Evolutionary conservation across 2,888 invertebrate genomes (phyloP), one percentile per base, ranked within the genome.

Genomic region (Nesidiocoris tenuis): DNA sequence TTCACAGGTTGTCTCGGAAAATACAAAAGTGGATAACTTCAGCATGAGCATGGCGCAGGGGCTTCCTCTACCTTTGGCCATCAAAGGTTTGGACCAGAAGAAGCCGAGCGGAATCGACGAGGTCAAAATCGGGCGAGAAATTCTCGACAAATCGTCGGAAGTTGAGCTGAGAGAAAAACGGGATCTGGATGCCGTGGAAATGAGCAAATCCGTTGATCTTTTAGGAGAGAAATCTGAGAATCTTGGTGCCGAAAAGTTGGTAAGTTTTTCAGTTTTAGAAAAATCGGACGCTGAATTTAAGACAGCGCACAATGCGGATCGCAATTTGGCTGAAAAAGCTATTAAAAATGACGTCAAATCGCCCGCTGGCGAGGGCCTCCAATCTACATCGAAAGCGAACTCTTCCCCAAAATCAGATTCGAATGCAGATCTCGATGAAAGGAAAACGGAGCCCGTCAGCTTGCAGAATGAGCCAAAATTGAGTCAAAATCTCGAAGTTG

Each of bases 111-210:
- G 75, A 54, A 54, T 21, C 2, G 72, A 74, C 18, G 57, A 61
- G 1, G 25, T 12, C 75, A 79, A 63, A 24, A 56, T 78, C 21
- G 66, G 80, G 54, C 61, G 80, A 66, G 80, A 81, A 19, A 80
- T 80, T 21, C 67, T 80, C 1, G 77, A 78, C 9, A 75, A 75
- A 25, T 59, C 63, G 7, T 74, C 65, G 2, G 55, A 70, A 5
- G 55, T 61, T 23, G 77, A 78, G 57, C 70, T 79, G 61, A 78
- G 80, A 67, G 81, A 79, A 61, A 81, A 80, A 76, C 76, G 79
- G 24, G 79, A 80, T 74, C 25, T 80, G 9, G 77, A 78, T 21
- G 75, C 61, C n/a, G 76, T 74, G 0, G 75, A 68, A 21, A 77
- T 54, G 17, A 25, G 61, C 24, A 61, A 74, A 7, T 9, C 17